Conservation (phyloP, 2,113 vertebrate genomes). For the Crotalus helleri region DNA sequence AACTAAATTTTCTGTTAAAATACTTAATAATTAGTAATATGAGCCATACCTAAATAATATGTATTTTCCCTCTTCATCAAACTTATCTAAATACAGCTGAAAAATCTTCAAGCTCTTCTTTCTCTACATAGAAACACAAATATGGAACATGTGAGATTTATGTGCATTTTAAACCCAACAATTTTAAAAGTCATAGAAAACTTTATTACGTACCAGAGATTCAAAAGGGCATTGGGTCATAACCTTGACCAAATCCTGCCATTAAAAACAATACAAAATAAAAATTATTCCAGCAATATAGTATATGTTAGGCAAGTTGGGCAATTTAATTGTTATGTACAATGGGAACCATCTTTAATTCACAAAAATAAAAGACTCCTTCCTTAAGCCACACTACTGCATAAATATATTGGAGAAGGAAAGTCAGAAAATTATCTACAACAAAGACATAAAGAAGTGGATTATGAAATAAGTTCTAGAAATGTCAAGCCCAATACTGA, state of each 20-base stretch:
- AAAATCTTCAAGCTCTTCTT: slow-evolving; percentile 81
- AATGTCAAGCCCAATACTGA: slow-evolving; percentile 12
- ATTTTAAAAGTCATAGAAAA: slow-evolving; percentile 11
- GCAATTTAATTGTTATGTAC: not conserved
- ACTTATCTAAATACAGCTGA: slow-evolving; percentile 87
- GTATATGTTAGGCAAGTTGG: slow-evolving; percentile 13
- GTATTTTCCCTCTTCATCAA: slow-evolving; percentile 84
- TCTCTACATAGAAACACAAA: slow-evolving; percentile 73
- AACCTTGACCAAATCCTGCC: slow-evolving; percentile 82
- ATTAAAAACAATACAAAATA: slow-evolving; percentile 40
- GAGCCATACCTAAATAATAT: slow-evolving; percentile 85
- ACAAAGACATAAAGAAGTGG: slow-evolving; percentile 12
- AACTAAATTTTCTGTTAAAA: not conserved
- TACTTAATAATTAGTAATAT: not conserved
- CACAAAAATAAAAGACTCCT: slow-evolving; percentile 9
- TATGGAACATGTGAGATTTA: slow-evolving; percentile 28
- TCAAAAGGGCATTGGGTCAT: slow-evolving; percentile 87
- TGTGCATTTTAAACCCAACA: not conserved
- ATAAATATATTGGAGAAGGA: not conserved
- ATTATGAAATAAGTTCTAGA: slow-evolving; percentile 15
- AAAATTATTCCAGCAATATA: slow-evolving; percentile 31
- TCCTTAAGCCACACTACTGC: not conserved
- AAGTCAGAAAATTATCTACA: slow-evolving; percentile 13
- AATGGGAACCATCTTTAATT: not conserved
- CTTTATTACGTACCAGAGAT: slow-evolving; percentile 78